Base-by-base conservation (phyloP, 1,140 invertebrate genomes). In the Bombus huntii region DNA sequence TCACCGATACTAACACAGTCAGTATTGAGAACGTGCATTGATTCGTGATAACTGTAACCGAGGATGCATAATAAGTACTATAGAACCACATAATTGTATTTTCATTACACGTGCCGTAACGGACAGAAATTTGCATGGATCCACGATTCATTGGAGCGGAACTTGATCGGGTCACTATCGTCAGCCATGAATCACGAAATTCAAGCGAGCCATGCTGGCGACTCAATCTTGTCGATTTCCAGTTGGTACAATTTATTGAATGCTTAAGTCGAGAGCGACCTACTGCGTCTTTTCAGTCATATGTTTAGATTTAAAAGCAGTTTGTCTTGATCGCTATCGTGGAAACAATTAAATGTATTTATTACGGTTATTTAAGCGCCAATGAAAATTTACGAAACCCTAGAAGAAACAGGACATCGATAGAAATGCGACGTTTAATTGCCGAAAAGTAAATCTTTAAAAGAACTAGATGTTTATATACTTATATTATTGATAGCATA, bases 61-160 rank as follows among this genome's bases (percentile, higher is more conserved):
- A 18, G 31, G 34, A 37, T 28, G 25, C 8, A 18, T 68, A 37
- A 68, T 79, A 42, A 44, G 47, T 53, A 53, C 47, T 53, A 15
- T 66, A 80, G 34, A 3, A 25, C 65, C 18, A 42, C n/a, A n/a
- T 80, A 80, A 80, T 80, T 70, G 44, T 70, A 66, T 80, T 80
- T 80, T 70, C 39, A 34, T 70, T 53, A 70, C 44, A 66, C 39
- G 9, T 39, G 62, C 10, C 13, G 62, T 31, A 31, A 9, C 13
- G 65, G 25, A 3, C 10, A 25, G 65, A 70, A 68, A 80, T 53
- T 80, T 31, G 28, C 57, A 4, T 53, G 22, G 65, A 18, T 53
- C 12, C 25, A 31, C 44, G 42, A 62, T 57, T 53, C 47, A 22
- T 53, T 53, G 18, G 47, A 22, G 47, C 47, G 47, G 18, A 53